Base-by-base conservation (phyloP, 2,888 invertebrate species). In the Sinotaia quadrata region DNA sequence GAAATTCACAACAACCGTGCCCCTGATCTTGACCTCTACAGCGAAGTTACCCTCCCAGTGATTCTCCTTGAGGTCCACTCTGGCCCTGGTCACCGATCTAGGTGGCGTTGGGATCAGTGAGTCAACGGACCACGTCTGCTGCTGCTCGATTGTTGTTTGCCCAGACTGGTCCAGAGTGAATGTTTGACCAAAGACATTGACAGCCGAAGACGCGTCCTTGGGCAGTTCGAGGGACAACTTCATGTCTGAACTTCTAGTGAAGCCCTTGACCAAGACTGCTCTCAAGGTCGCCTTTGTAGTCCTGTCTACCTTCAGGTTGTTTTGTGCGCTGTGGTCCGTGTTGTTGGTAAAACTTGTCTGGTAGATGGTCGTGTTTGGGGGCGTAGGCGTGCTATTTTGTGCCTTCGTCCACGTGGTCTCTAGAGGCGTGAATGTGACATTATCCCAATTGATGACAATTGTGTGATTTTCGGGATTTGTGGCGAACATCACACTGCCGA, bases 121-220 rank as follows among this genome's bases (percentile, higher is more conserved):
- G 52, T 52, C 52, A 4, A 52, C 52, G 15, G 52, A 52, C 52
- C 52, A 52, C n/a, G n/a, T 52, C 52, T 52, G 52, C 5, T 4
- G 29, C 29, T 24, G 52, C 27, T 52, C 52, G 4, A 4, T 27
- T 15, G 4, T 27, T 31, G 52, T 52, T 31, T 10, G 10, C 27
- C 31, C 29, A 5, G 52, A 27, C 18, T 4, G 24, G 52, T 52
- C 27, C 7, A 52, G 29, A 27, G 4, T 24, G n/a, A 52, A 15
- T 12, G 15, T 27, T 12, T 31, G 52, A 4, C 52, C 52, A 31
- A 24, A 52, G 29, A 15, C 21, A 31, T 15, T 15, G n/a, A 31
- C 31, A 10, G 52, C 52, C 52, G 15, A 5, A 4, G 52, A 27
- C 4, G 31, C 52, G 4, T 52, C 52, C 29, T 52, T 10, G 52